Evolutionary conservation across 1,140 invertebrate species (phyloP).

Genomic region (Hestina assimilis): DNA sequence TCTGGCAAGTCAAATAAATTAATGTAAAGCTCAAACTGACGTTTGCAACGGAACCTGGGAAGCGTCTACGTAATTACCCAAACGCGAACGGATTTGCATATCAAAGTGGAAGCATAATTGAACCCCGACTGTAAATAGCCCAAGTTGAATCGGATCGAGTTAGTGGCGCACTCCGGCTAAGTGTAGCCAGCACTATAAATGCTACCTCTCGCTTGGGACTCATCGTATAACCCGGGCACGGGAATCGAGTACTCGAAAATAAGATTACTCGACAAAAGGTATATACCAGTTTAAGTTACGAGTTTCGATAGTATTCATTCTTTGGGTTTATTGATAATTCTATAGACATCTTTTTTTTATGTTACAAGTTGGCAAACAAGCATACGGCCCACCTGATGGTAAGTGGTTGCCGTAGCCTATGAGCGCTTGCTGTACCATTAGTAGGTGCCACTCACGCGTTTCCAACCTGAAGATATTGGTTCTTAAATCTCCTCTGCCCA

Average conservation of each 20-base stretch:
- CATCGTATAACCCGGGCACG: slow-evolving; percentile 25
- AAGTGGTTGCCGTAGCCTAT: no score
- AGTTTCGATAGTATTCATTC: slow-evolving; percentile 8
- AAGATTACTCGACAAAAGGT: slow-evolving; percentile 29
- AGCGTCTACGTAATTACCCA: slow-evolving; percentile 71
- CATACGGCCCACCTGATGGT: no score
- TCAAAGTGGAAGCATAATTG: slow-evolving; percentile 74
- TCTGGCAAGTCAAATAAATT: slow-evolving; percentile 42
- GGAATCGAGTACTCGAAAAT: slow-evolving; percentile 27
- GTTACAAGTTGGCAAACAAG: no score
- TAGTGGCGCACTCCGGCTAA: slow-evolving; percentile 59
- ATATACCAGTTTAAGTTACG: slow-evolving; percentile 15
- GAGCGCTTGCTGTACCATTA: no score
- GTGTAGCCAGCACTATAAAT: slow-evolving; percentile 44
- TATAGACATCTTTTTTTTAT: no score
- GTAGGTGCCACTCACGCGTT: no score
- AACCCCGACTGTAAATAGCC: slow-evolving; percentile 71
- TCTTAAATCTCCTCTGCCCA: no score
- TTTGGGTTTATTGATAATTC: not conserved
- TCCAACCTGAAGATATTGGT: no score
- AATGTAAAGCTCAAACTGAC: slow-evolving; percentile 46
- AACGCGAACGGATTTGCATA: slow-evolving; percentile 73
- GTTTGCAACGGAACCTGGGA: slow-evolving; percentile 55
- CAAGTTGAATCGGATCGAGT: slow-evolving; percentile 69
- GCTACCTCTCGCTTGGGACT: slow-evolving; percentile 30